Conservation (phyloP, 2,113 vertebrate species). For the Dendrocopos noguchii region DNA sequence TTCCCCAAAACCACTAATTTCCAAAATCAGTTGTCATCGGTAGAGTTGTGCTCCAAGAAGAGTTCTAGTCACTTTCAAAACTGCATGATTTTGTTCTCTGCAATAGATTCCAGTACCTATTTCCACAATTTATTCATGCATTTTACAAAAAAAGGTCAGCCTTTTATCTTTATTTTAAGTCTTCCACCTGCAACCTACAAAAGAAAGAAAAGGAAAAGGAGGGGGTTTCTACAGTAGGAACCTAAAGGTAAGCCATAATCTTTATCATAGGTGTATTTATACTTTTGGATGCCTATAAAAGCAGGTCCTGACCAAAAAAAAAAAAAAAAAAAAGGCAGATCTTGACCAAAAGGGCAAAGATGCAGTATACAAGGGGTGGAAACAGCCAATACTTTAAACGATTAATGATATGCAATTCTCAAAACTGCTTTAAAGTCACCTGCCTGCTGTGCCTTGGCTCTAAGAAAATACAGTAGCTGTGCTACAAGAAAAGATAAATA, state of each 20-base stretch:
- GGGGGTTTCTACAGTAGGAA: background rate
- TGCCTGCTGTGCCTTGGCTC: background rate
- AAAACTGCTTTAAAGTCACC: conserved; percentile 3
- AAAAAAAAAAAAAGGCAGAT: background rate
- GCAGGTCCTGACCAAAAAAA: background rate
- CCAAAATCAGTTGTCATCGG: background rate
- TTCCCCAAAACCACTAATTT: background rate
- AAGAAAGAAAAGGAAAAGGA: background rate
- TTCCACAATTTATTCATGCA: background rate
- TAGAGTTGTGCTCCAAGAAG: background rate
- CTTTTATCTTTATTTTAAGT: background rate
- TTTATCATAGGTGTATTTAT: background rate
- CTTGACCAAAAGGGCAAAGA: background rate
- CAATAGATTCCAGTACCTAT: background rate
- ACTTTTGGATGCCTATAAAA: background rate
- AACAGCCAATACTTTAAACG: background rate
- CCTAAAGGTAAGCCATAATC: background rate
- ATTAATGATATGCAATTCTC: background rate
- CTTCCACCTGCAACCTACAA: background rate
- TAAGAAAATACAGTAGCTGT: conserved; percentile 4
- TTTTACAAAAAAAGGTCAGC: background rate
- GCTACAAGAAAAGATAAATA: conserved; percentile 57
- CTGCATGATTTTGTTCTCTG: background rate
- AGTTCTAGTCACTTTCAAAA: background rate
- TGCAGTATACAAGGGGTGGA: background rate